A percentile compares a stretch with the other conserved stretches of the same genome.
Conservation (phyloP, 1,140 invertebrate genomes). For the Paralvinella palmiformis region DNA sequence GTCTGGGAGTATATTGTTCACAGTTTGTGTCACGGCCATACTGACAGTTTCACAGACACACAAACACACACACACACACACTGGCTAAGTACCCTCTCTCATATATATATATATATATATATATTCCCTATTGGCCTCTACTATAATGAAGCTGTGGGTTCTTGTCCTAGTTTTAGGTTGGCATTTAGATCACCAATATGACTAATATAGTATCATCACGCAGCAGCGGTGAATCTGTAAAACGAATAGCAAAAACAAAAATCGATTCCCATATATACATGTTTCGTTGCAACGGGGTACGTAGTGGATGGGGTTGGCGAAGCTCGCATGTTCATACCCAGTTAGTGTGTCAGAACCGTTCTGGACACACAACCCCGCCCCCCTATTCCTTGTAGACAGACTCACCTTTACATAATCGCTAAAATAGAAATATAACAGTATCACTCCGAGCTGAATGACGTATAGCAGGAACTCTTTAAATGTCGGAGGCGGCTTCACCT, state of each 20-base stretch:
- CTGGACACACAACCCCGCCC: no score
- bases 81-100: no score
- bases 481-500: constrained; percentile 11
- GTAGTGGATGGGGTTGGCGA: not conserved
- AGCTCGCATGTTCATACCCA: not conserved
- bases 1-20: no score
- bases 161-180: no score
- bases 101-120: no score
- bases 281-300: not conserved
- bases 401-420: constrained; percentile 32
- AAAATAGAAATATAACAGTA: constrained; percentile 30
- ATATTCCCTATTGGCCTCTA: no score
- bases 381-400: not conserved
- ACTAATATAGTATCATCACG: not conserved
- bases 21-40: no score
- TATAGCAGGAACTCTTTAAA: constrained; percentile 22
- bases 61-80: no score
- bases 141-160: no score
- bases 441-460: constrained; percentile 23
- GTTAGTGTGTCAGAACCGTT: no score
- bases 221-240: not conserved
- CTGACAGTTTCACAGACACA: no score
- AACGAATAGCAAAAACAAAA: not conserved
- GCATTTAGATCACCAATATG: no score
- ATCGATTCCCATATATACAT: not conserved